Conservation (phyloP, 1,140 invertebrate genomes). For the Aradophagus sp. region DNA sequence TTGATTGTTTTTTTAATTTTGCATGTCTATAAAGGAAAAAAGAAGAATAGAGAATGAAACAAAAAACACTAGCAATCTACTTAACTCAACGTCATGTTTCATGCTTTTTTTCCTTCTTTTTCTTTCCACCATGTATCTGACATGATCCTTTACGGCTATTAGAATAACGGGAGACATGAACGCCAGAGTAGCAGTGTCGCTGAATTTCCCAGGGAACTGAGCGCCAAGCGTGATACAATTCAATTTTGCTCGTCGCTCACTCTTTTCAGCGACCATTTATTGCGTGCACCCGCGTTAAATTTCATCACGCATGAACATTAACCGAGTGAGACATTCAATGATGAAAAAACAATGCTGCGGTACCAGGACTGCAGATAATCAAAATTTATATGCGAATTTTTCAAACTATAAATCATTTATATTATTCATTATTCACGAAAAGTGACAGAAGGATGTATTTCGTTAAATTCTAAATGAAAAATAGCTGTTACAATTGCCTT, state of each 20-base stretch:
- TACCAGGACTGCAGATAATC: background rate
- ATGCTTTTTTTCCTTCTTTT: constrained; percentile 14
- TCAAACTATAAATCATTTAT: too few relatives aligned
- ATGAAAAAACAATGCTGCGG: constrained; percentile 1
- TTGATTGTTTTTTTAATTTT: too few relatives aligned
- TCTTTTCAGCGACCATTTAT: constrained; percentile 26
- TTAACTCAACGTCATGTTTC: constrained; percentile 16
- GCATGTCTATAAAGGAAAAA: too few relatives aligned
- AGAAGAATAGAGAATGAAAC: background rate
- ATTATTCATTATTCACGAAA: too few relatives aligned
- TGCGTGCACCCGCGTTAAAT: constrained; percentile 21
- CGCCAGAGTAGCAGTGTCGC: constrained; percentile 55
- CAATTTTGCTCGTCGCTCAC: constrained; percentile 59
- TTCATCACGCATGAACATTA: constrained; percentile 28
- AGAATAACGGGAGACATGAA: constrained; percentile 69
- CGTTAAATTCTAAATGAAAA: too few relatives aligned
- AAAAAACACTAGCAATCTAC: constrained; percentile 14
- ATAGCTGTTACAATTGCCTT: too few relatives aligned
- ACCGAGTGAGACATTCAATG: constrained; percentile 14
- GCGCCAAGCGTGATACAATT: constrained; percentile 40
- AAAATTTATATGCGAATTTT: background rate
- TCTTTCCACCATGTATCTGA: constrained; percentile 26
- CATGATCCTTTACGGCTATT: constrained; percentile 58
- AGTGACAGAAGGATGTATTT: too few relatives aligned
- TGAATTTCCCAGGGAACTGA: constrained; percentile 32